Percentiles rank a stretch among this genome's conserved stretches.
Conservation (phyloP, 2,797 vertebrate species). For the Monodelphis domestica region DNA sequence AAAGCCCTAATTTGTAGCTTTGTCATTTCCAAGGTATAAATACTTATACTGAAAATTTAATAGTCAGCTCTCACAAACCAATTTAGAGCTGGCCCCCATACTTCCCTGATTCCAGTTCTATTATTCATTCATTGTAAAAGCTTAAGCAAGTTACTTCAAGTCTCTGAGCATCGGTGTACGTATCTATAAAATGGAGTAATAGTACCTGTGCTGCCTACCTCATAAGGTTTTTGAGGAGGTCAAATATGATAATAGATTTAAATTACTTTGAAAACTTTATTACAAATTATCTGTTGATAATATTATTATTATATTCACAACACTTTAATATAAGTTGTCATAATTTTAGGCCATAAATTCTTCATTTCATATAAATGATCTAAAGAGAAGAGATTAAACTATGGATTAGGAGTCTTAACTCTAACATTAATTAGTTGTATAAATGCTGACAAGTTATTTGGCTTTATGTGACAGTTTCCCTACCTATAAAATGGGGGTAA, state of each 20-base stretch:
- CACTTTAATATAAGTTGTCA: slow-evolving; percentile 6
- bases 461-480: neutral
- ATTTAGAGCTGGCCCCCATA: neutral
- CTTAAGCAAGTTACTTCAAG: neutral
- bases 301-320: slow-evolving; percentile 24
- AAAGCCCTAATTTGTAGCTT: neutral
- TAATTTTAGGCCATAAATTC: neutral
- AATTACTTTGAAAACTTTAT: neutral
- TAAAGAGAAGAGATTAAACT: slow-evolving; percentile 21
- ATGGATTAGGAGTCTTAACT: neutral
- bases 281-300: neutral
- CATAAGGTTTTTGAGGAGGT: neutral
- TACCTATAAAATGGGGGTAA: too few species aligned
- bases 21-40: neutral
- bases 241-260: neutral
- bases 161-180: neutral
- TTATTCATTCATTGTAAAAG: neutral
- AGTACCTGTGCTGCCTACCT: neutral
- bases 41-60: neutral
- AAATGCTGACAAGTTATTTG: neutral
- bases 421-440: neutral
- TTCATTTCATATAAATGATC: slow-evolving; percentile 30
- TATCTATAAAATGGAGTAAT: neutral
- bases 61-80: neutral
- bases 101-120: neutral